A percentile compares a stretch with the other conserved stretches of the same genome.
Evolutionary conservation across 2,888 invertebrate species (phyloP).

Genomic region (Apodemia zela): DNA sequence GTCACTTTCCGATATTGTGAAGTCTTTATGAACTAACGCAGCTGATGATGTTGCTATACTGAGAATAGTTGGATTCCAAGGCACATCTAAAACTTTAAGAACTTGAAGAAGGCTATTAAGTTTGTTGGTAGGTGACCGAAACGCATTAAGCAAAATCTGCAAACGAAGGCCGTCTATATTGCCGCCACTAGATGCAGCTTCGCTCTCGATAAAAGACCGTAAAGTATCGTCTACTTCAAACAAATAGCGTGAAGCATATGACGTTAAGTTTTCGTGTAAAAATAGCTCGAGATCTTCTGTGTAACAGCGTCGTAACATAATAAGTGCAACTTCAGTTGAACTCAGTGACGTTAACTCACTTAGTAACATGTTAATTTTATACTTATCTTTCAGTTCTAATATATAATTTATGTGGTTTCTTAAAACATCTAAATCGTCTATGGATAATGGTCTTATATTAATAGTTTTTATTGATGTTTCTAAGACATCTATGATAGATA

Average conservation of each 20-base stretch:
- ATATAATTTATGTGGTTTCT: constrained; percentile 64
- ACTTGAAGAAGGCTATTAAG: constrained; percentile 66
- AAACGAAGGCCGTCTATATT: constrained; percentile 61
- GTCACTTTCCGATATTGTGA: constrained; percentile 60
- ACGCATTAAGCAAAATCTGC: constrained; percentile 56
- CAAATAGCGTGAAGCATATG: constrained; percentile 57
- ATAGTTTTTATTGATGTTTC: constrained; percentile 61
- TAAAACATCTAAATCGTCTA: constrained; percentile 64
- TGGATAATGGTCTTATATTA: constrained; percentile 59
- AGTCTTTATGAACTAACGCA: constrained; percentile 54
- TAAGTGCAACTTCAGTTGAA: constrained; percentile 64
- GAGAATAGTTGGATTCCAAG: constrained; percentile 57
- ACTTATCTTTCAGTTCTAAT: constrained; percentile 66
- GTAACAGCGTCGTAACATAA: constrained; percentile 73
- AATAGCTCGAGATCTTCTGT: constrained; percentile 68
- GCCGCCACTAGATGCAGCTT: constrained; percentile 64
- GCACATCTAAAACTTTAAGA: constrained; percentile 66
- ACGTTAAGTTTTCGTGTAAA: constrained; percentile 62
- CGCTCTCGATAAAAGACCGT: constrained; percentile 61
- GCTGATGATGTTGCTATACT: constrained; percentile 57
- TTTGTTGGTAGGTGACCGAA: constrained; percentile 56
- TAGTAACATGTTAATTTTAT: constrained; percentile 68
- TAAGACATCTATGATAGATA: constrained; percentile 56
- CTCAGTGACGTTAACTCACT: constrained; percentile 64
- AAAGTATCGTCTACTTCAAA: constrained; percentile 69